A percentile compares a stretch with the other conserved stretches of the same genome.
Evolutionary conservation across 2,113 vertebrate genomes (phyloP).

Genomic region (Rhinolophus sinicus): DNA sequence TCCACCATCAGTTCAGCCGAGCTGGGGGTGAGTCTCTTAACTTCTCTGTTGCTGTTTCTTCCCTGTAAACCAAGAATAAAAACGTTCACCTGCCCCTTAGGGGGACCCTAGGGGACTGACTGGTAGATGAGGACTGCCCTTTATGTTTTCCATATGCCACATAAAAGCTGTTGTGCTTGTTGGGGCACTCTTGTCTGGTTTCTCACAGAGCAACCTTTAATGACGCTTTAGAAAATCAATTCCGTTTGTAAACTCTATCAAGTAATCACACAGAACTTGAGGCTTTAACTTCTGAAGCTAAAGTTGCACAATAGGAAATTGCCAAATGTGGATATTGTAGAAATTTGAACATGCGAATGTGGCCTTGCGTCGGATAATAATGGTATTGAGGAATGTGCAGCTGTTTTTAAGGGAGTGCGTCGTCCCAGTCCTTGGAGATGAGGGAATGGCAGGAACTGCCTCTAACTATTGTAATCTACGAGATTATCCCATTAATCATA

Average conservation of each 20-base stretch:
- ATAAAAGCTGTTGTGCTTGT: conserved; percentile 62
- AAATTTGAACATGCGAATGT: conserved; percentile 33
- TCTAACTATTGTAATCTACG: conserved; percentile 81
- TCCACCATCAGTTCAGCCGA: background rate
- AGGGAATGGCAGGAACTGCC: conserved; percentile 80
- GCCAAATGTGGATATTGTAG: conserved; percentile 49
- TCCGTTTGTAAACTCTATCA: conserved; percentile 61
- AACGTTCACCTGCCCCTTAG: conserved; percentile 68
- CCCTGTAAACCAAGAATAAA: conserved; percentile 54
- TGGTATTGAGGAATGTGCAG: conserved; percentile 80
- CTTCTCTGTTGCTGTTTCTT: conserved; percentile 33
- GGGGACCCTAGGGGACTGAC: background rate
- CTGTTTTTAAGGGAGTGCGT: conserved; percentile 77
- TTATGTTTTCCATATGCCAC: conserved; percentile 65
- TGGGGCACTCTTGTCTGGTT: conserved; percentile 58
- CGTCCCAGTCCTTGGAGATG: conserved; percentile 75
- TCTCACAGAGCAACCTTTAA: conserved; percentile 74
- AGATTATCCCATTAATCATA: conserved; percentile 83
- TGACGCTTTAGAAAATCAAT: conserved; percentile 56
- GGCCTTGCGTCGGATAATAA: conserved; percentile 56
- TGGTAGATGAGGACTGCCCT: conserved; percentile 63
- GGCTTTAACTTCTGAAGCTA: conserved; percentile 39
- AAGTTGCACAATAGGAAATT: conserved; percentile 61
- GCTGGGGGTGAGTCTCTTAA: background rate
- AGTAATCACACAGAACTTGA: conserved; percentile 19